Base-by-base conservation (phyloP, 2,113 vertebrate genomes). In the Cercocebus atys region DNA sequence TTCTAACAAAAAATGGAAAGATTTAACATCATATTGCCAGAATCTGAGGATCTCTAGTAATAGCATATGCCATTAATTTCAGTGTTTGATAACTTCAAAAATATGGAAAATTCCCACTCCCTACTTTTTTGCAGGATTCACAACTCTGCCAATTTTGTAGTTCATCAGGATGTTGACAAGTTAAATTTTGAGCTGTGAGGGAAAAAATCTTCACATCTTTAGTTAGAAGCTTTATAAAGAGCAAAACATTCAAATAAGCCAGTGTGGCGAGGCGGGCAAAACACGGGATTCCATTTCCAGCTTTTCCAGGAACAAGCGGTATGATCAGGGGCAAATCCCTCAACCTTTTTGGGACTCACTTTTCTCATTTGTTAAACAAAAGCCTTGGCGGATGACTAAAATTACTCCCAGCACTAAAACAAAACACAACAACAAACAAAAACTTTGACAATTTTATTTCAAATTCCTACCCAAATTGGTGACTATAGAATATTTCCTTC, bases 81-180 rank as follows among this genome's bases (percentile, higher is more conserved):
- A 95, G 90, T 45, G 52, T 93, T 47, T 92, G 97, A 98, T 97
- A 97, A 97, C 97, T 93, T 38, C 97, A 97, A 90, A 98, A 95
- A 76, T 89, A 96, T 80, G 82, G 97, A 98, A 98, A 98, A 97
- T 95, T 94, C 97, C 97, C 98, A 90, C 93, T 98, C 98, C 97
- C 97, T 93, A 92, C 86, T 97, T 94, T 96, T 98, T 91, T 88
- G 76, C 75, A 97, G 86, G 88, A 66, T 96, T 98, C 97, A 78
- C 73, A 96, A 90, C 95, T 97, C 98, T 98, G 98, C 98, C 98
- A 98, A 95, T 96, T 98, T 98, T 98, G 92, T 98, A 98, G 97
- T 97, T 98, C 98, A 98, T 97, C 1, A 0, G 93, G 91, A 95
- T 97, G 97, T 98, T 98, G 98, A 94, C 79, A 97, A 98, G 95